A percentile compares a stretch with the other conserved stretches of the same genome.
Conservation (phyloP, 2,888 invertebrate species). For the Philhelius pedissequus region DNA sequence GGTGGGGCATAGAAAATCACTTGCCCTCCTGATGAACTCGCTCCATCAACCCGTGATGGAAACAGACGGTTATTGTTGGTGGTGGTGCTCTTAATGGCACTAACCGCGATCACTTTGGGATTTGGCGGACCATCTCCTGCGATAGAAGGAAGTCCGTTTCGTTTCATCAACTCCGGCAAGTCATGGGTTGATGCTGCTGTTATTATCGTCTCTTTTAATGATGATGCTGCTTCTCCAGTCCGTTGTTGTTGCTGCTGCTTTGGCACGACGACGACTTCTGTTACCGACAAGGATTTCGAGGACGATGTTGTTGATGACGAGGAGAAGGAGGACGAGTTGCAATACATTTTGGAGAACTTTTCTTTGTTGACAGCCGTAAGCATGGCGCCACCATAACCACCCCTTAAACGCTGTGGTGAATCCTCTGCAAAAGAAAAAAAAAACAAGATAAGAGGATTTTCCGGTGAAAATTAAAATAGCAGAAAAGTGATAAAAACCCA, state of each 20-base stretch:
- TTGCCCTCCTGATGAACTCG: slow-evolving; percentile 72
- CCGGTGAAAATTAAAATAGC: slow-evolving; percentile 65
- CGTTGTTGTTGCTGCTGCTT: slow-evolving; percentile 31
- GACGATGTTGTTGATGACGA: background rate
- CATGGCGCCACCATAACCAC: slow-evolving; percentile 47
- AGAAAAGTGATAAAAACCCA: slow-evolving; percentile 60
- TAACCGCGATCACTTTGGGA: slow-evolving; percentile 57
- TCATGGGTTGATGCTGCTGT: slow-evolving; percentile 60
- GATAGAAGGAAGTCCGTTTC: slow-evolving; percentile 45
- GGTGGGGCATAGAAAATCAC: slow-evolving; percentile 79
- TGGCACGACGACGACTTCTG: slow-evolving; percentile 34
- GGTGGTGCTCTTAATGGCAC: slow-evolving; percentile 46
- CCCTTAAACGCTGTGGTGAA: slow-evolving; percentile 50
- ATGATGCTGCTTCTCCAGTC: slow-evolving; percentile 26
- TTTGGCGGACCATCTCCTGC: slow-evolving; percentile 43
- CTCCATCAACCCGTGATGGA: slow-evolving; percentile 71
- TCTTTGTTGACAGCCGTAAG: slow-evolving; percentile 43
- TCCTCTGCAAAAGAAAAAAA: slow-evolving; percentile 39
- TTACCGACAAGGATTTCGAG: background rate
- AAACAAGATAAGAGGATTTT: slow-evolving; percentile 64
- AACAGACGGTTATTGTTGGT: slow-evolving; percentile 2
- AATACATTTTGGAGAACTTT: slow-evolving; percentile 48
- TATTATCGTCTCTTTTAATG: slow-evolving; percentile 53
- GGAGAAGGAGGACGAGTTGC: background rate
- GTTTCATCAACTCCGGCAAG: slow-evolving; percentile 57